These are phyloP conservation scores for Lasaia peninsularis DNA, from an alignment of 1,140 invertebrate genomes.

Conservation along the genomic window DNA sequence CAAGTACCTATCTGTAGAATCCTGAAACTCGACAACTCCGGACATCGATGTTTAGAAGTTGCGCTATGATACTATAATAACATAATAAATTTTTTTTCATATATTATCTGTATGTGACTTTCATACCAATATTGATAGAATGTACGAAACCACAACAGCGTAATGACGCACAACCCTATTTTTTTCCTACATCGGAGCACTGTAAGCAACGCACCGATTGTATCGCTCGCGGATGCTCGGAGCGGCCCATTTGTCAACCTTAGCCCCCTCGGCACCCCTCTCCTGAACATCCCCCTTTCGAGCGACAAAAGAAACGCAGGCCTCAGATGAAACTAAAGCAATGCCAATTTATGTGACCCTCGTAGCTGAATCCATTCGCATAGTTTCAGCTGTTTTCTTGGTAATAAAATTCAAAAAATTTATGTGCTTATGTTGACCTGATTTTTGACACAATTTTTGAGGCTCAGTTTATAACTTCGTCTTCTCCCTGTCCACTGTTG, in stretches of 20 bases:
- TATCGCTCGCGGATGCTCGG: slow-evolving; percentile 73
- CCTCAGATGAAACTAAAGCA: slow-evolving; percentile 62
- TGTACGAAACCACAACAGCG: background rate
- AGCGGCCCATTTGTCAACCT: slow-evolving; percentile 74
- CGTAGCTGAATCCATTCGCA: slow-evolving; percentile 26
- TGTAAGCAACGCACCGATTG: slow-evolving; percentile 75
- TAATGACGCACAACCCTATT: slow-evolving; percentile 44
- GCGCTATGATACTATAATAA: no score
- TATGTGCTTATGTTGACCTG: background rate
- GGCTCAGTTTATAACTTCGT: no score
- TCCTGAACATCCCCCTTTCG: slow-evolving; percentile 23
- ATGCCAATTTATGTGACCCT: slow-evolving; percentile 57
- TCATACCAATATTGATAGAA: no score
- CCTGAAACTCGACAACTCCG: no score
- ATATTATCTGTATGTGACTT: no score
- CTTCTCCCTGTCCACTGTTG: no score
- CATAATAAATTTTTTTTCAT: no score
- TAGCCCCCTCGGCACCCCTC: slow-evolving; percentile 38
- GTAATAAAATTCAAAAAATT: slow-evolving; percentile 8
- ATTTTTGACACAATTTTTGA: background rate
- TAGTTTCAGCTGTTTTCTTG: slow-evolving; percentile 7
- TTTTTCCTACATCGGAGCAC: slow-evolving; percentile 63
- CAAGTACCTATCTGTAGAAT: no score
- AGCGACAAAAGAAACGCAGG: slow-evolving; percentile 62
- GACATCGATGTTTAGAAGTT: no score